Base-by-base conservation (phyloP, 2,797 vertebrate genomes). In the Sebastes nivosus region DNA sequence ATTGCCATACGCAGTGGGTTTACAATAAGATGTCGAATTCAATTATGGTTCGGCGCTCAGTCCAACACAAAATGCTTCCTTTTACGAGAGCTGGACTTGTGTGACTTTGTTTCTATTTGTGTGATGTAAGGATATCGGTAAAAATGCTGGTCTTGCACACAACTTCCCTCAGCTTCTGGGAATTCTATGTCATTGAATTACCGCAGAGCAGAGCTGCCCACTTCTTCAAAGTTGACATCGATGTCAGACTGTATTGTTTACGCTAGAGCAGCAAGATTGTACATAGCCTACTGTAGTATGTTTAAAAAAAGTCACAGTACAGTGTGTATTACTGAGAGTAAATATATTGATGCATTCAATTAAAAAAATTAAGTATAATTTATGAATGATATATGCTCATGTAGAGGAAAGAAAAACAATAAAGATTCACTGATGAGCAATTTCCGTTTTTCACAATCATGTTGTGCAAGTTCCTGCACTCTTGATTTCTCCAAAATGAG, bases 11-110 rank as follows among this genome's bases (percentile, higher is more conserved):
- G 9, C 67, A 36, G 81, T 2, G 1, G 75, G 75, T 80, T 82
- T 90, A 85, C 87, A 86, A 68, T 72, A 83, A 87, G 71, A 86
- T 80, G 90, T 89, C 72, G 72, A 69, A 83, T 67, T 77, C 73
- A 75, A 75, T 88, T 79, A 81, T 50, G 67, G 57, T 57, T 75
- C 25, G 12, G 27, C 1, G 32, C 29, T 81, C 57, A 55, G 52
- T 69, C 50, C 64, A 63, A 38, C 52, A 74, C 20, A 65, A 72
- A 77, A 76, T 66, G 66, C 79, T 79, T 83, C 72, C 67, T 36
- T 75, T 46, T 64, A 59, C 8, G 1, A 66, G 36, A 68, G 25
- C 58, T 32, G 63, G 32, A 78, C 54, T 46, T 34, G 30, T 46
- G 71, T 74, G 25, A 55, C 60, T 69, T 30, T 72, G 72, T 64